Conservation (phyloP, 2,113 vertebrate species). For the Sorex fumeus region DNA sequence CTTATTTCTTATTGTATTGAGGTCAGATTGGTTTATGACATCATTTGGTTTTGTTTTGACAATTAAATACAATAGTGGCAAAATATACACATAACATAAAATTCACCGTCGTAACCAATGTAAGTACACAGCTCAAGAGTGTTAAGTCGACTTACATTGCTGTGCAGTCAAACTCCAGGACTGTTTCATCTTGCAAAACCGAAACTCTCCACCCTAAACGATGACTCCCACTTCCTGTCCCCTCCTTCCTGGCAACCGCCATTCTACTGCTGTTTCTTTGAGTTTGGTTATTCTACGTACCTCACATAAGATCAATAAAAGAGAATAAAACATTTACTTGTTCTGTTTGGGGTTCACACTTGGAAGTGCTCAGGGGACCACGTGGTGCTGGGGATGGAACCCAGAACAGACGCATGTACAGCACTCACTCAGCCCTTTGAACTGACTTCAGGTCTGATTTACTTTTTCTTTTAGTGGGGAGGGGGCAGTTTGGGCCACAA, state of each 20-base stretch:
- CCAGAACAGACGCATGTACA: too few relatives aligned
- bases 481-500: too few relatives aligned
- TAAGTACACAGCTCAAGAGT: slow-evolving; percentile 25
- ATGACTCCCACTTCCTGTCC: neutral
- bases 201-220: slow-evolving; percentile 32
- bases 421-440: too few relatives aligned
- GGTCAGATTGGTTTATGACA: neutral
- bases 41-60: slow-evolving; percentile 4
- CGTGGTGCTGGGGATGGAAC: too few relatives aligned
- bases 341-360: slow-evolving; percentile 7
- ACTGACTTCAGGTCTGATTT: too few relatives aligned
- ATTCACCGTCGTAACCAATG: slow-evolving; percentile 27
- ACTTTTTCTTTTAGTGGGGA: too few relatives aligned
- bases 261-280: neutral
- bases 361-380: too few relatives aligned
- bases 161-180: neutral
- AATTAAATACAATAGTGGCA: slow-evolving; percentile 35
- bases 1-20: neutral
- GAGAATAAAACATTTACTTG: neutral
- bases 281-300: neutral
- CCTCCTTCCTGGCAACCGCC: neutral
- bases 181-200: slow-evolving; percentile 57
- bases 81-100: slow-evolving; percentile 49
- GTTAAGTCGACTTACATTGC: neutral
- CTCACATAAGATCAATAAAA: neutral